A percentile compares a stretch with the other conserved stretches of the same genome.
Evolutionary conservation across 2,113 vertebrate genomes (phyloP).

Genomic region (Corynorhinus townsendii): DNA sequence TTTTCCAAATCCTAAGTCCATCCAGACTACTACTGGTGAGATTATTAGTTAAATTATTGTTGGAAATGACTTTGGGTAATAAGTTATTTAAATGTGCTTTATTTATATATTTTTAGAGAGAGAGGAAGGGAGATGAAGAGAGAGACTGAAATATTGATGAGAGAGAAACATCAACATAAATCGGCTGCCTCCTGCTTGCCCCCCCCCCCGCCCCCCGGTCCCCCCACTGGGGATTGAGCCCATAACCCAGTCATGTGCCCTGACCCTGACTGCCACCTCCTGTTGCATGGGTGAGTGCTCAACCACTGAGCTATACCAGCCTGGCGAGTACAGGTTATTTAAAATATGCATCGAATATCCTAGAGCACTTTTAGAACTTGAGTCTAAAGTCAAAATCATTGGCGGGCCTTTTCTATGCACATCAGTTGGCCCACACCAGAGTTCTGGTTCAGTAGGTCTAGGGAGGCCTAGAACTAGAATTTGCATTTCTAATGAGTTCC

Average conservation of each 20-base stretch:
- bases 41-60: not conserved
- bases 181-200: too few species aligned
- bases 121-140: too few species aligned
- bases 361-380: not conserved
- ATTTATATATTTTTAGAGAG: too few species aligned
- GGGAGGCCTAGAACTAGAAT: not conserved
- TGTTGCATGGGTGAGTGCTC: too few species aligned
- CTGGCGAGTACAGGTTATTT: not conserved
- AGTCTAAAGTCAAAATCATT: not conserved
- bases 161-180: too few species aligned
- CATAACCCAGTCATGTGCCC: too few species aligned
- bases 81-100: not conserved
- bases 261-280: too few species aligned
- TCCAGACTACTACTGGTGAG: not conserved
- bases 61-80: not conserved
- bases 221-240: too few species aligned
- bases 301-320: too few species aligned
- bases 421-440: not conserved
- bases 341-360: not conserved
- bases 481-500: not conserved
- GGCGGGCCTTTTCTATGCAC: not conserved
- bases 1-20: not conserved
- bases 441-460: not conserved
- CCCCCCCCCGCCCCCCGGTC: too few species aligned
- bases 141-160: too few species aligned